Base-by-base conservation (phyloP, 2,113 vertebrate species). In the Pterocles orientalis region DNA sequence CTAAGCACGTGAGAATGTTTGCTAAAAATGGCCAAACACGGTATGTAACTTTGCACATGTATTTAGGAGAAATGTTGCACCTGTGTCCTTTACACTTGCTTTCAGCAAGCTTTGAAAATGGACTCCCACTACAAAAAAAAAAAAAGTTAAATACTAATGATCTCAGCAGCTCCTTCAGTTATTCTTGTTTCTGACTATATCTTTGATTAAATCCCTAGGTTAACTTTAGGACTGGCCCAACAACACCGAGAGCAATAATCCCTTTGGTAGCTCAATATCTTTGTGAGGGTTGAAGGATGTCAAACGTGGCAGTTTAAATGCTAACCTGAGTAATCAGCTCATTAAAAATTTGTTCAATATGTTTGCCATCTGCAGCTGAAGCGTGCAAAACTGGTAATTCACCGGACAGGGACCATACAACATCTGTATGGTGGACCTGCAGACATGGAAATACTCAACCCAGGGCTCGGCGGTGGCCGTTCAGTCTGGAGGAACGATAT, bases 251-350 rank as follows among this genome's bases (percentile, higher is more conserved):
- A 96, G 91, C 79, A 41, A 64, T 95, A 97, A 98, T 96, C 94
- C 76, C 39, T 92, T 96, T 92, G 91, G 71, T 88, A 84, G 92
- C 96, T 98, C 88, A 95, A 80, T 88, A 95, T 94, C 92, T 97
- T 97, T 97, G 86, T 95, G 96, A 97, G 85, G 75, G 93, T 66
- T 91, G 96, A 94, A 96, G 90, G 56, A 82, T 88, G 82, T 97
- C 96, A 97, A 97, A 97, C 92, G 85, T 92, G 18, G 76, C 91
- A 90, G 93, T 96, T 98, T 96, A 97, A 97, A 97, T 94, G 90
- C 90, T 96, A 97, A 98, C 91, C 97, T 92, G 95, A 97, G 86
- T 94, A 94, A 97, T 97, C 92, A 95, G 95, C 96, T 98, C 96
- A 97, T 96, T 97, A 97, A 89, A 81, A 98, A 95, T 96, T 92